Conservation (phyloP, 2,888 invertebrate species). For the Chymomyza amoena region DNA sequence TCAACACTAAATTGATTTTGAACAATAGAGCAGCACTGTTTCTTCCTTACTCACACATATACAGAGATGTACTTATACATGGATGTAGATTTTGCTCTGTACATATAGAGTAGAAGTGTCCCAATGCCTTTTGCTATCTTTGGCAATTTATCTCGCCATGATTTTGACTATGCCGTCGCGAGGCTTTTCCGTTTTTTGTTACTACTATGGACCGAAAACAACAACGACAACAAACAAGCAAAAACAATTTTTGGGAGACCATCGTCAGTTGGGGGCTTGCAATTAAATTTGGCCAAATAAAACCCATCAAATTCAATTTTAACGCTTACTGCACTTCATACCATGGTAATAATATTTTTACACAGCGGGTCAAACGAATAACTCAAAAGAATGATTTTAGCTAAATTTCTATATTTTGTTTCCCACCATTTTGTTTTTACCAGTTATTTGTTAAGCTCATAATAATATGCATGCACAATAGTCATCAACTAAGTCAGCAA, state of each 20-base stretch:
- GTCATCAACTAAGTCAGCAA: too few species aligned
- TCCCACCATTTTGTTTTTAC: too few species aligned
- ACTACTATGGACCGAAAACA: slow-evolving; percentile 19
- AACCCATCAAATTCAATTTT: slow-evolving; percentile 55
- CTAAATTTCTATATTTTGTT: too few species aligned
- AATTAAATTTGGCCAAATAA: slow-evolving; percentile 55
- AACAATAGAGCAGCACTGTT: slow-evolving; percentile 59
- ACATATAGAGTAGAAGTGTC: slow-evolving; percentile 5
- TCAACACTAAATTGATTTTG: slow-evolving; percentile 78
- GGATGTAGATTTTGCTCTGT: neutral
- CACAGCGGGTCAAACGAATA: neutral
- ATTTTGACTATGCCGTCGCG: slow-evolving; percentile 48
- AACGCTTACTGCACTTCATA: slow-evolving; percentile 11
- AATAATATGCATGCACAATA: too few species aligned
- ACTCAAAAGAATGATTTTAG: neutral
- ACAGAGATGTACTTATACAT: neutral
- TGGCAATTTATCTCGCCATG: slow-evolving; percentile 67
- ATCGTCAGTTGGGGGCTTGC: slow-evolving; percentile 21
- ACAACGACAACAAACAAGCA: slow-evolving; percentile 1
- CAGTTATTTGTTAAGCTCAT: too few species aligned
- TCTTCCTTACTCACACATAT: neutral
- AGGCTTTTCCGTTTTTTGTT: slow-evolving; percentile 43
- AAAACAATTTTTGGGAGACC: neutral
- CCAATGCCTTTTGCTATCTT: slow-evolving; percentile 52
- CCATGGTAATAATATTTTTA: slow-evolving; percentile 43